Evolutionary conservation across 2,888 invertebrate genomes (phyloP).

Genomic region (Microctonus brassicae): DNA sequence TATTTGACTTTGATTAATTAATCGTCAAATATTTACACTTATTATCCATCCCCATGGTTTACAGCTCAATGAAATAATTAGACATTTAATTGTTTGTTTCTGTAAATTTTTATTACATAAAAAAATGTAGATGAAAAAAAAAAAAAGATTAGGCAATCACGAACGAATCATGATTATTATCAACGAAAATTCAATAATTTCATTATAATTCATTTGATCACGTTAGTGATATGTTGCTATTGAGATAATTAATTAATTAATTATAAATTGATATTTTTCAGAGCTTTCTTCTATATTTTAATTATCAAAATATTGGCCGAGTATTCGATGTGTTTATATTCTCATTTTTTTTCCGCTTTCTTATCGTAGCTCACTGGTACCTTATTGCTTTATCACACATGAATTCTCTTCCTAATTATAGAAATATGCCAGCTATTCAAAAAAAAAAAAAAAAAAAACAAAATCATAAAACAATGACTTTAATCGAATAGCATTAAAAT

Average conservation of each 20-base stretch:
- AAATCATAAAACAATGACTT: neutral
- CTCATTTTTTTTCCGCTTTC: neutral
- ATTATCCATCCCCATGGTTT: neutral
- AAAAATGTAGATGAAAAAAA: neutral
- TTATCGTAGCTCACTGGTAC: neutral
- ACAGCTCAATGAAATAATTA: neutral
- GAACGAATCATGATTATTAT: neutral
- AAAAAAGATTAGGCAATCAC: neutral
- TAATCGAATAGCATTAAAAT: neutral
- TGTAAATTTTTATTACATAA: neutral
- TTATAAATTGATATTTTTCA: too few species aligned
- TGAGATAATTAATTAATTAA: neutral
- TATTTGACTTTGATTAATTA: neutral
- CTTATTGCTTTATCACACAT: neutral
- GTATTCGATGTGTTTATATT: slow-evolving; percentile 33
- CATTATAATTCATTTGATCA: neutral
- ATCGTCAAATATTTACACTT: neutral
- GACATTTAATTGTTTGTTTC: neutral
- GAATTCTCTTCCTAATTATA: neutral
- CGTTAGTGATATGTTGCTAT: neutral
- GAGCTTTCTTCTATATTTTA: neutral
- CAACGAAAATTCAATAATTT: neutral
- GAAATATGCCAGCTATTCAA: neutral
- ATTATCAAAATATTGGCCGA: slow-evolving; percentile 49
- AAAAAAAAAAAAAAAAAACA: neutral